These are phyloP conservation scores for chimpanzee (Pan troglodytes) DNA, from an alignment of 2,113 vertebrate species.

Conservation along the genomic window DNA sequence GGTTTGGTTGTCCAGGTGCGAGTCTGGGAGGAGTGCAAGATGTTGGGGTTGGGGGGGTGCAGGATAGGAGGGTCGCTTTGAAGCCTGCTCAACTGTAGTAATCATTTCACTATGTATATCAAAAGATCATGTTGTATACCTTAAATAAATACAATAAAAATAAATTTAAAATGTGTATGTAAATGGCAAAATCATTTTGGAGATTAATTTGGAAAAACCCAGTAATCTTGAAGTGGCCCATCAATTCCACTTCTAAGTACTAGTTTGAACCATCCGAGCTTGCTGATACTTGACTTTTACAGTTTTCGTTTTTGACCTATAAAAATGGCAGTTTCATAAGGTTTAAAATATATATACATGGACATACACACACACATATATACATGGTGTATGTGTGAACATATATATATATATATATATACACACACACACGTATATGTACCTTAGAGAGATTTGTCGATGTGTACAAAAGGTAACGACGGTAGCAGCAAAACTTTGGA, in stretches of 20 bases:
- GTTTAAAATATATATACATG: background rate
- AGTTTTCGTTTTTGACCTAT: background rate
- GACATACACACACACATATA: background rate
- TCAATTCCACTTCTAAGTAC: background rate
- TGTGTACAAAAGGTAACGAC: background rate
- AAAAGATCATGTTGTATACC: background rate
- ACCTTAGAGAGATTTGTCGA: background rate
- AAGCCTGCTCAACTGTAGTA: background rate
- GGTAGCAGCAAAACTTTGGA: background rate
- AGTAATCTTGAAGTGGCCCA: background rate
- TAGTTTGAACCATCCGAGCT: background rate
- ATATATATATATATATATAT: rapidly evolving
- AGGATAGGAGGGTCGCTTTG: background rate
- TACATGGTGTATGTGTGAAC: background rate
- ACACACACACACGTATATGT: background rate
- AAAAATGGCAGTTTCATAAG: background rate
- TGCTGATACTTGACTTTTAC: background rate
- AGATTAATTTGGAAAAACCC: background rate
- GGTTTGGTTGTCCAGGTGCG: background rate
- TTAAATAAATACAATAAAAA: background rate
- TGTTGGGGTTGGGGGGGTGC: background rate
- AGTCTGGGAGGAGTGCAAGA: background rate
- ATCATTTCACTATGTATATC: background rate
- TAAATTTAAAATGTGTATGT: background rate
- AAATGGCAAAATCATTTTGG: background rate